A percentile compares a stretch with the other conserved stretches of the same genome.
Conservation (phyloP, 2,888 invertebrate genomes). For the Drosophila anomalata region DNA sequence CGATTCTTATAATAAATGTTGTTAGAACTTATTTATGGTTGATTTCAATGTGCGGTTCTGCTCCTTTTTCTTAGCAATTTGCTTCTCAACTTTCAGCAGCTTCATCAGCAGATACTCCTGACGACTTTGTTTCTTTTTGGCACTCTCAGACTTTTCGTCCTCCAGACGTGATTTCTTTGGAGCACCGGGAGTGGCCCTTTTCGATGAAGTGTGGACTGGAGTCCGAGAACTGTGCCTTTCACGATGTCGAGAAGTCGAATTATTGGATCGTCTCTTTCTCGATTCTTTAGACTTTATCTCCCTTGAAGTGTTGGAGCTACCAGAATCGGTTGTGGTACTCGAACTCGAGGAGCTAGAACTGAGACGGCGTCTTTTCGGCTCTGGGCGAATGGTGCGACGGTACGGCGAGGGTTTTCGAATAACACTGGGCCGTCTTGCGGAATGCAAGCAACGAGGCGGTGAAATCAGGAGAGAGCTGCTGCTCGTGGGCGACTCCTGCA, state of each 20-base stretch:
- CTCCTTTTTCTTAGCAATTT: conserved; percentile 29
- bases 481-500: background rate
- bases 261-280: background rate
- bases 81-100: conserved; percentile 20
- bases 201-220: background rate
- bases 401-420: background rate
- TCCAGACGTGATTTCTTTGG: background rate
- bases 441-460: background rate
- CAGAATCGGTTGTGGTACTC: conserved; percentile 1
- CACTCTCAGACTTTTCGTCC: background rate
- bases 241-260: background rate
- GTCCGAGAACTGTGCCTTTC: background rate
- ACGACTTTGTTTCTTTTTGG: conserved; percentile 1
- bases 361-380: background rate
- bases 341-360: background rate
- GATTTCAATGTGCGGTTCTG: background rate
- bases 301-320: conserved; percentile 21
- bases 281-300: background rate
- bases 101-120: conserved; percentile 31
- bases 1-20: background rate
- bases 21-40: background rate
- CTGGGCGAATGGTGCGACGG: conserved; percentile 12
- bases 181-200: background rate
- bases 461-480: background rate
- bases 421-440: background rate